phyloP scores from a whole-genome alignment of 2,797 vertebrate species.

The Ctenopoma kingsleyae region DNA sequence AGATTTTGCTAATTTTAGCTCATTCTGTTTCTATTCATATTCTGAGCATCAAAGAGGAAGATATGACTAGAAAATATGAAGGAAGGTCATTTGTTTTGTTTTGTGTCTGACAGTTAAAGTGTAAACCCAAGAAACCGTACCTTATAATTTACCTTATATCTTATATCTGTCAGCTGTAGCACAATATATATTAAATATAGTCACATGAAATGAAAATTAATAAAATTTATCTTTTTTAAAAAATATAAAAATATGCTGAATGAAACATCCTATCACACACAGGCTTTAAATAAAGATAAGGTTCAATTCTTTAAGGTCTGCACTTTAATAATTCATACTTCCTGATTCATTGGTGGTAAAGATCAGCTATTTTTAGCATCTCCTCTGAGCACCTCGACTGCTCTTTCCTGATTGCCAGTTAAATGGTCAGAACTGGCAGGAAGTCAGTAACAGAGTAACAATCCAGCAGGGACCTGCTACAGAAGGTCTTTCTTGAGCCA shows the following conservation, averaged over 20 bases:
- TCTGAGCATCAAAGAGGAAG: background rate
- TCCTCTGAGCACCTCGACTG: slow-evolving; percentile 13
- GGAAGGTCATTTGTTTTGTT: slow-evolving; percentile 4
- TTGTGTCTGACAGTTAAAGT: background rate
- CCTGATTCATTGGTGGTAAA: slow-evolving; percentile 63
- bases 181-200: background rate
- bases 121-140: too few relatives aligned
- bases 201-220: background rate
- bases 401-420: slow-evolving; percentile 48
- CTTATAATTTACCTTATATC: too few relatives aligned
- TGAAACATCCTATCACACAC: background rate
- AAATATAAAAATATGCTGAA: background rate
- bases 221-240: too few relatives aligned
- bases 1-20: slow-evolving; percentile 13
- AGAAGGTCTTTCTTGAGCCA: slow-evolving; percentile 28
- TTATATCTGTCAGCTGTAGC: background rate
- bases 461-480: slow-evolving; percentile 38
- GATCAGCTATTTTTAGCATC: slow-evolving; percentile 69
- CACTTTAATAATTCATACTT: slow-evolving; percentile 64
- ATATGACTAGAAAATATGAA: slow-evolving; percentile 5
- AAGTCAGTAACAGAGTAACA: slow-evolving; percentile 32
- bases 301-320: slow-evolving; percentile 24
- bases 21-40: slow-evolving; percentile 2
- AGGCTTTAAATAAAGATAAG: slow-evolving; percentile 6
- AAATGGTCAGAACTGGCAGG: slow-evolving; percentile 32